Evolutionary conservation across 2,113 vertebrate species (phyloP), one percentile per base, ranked within the genome.

Genomic region (Apteryx mantelli): DNA sequence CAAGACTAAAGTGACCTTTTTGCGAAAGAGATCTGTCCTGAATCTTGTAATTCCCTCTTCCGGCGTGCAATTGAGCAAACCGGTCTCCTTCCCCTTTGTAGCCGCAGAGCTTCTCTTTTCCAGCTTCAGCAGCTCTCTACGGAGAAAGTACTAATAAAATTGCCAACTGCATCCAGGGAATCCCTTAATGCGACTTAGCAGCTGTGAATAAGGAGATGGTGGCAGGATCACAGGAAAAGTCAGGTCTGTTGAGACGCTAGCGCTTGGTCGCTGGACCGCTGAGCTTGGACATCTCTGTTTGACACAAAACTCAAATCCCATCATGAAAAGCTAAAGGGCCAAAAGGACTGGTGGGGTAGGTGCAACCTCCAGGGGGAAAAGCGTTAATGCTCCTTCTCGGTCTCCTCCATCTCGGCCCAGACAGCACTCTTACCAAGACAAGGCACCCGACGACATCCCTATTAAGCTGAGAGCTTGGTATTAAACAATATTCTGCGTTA

Each of bases 391-490:
- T 44, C 76, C 40, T 34, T n/a, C 69, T 22, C 6, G 32, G 8
- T 9, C n/a, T 15, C 30, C 0, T 26, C 46, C 9, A 48, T 10
- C 56, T 20, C 19, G 44, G 87, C 13, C 1, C 83, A 4, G 44
- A 24, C 17, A 74, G 73, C 61, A 85, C 75, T 71, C 86, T 58
- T 15, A 3, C 2, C 44, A 3, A 52, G 68, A 81, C 2, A 5
- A 38, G 0, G 7, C 26, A 5, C 56, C 2, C 17, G 63, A 14
- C 0, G 3, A 58, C 11, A 7, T 2, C 36, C 8, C 7, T 7
- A 2, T 38, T 10, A 34, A 14, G 7, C 42, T 71, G 13, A 22
- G 8, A 2, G 34, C 0, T 21, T 1, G 1, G 38, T 11, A 12
- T n/a, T 7, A 11, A 50, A 82, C 66, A 13, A 85, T 24, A 22